Percentiles rank a stretch among this genome's conserved stretches.
phyloP scores from a whole-genome alignment of 2,797 vertebrate genomes.

The Alauda arvensis region DNA sequence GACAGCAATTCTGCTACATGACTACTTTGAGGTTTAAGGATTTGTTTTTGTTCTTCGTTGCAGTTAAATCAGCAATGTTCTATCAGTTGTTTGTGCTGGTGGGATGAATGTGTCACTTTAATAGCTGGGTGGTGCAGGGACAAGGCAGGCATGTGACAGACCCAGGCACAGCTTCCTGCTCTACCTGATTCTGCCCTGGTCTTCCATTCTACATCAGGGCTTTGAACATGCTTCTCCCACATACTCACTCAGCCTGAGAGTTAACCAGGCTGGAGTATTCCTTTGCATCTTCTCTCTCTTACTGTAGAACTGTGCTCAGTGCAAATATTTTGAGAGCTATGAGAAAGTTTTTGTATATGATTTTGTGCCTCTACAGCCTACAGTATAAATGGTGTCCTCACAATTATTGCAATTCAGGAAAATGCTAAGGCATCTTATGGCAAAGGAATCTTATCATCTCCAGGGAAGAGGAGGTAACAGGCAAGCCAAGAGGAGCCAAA shows the following conservation, averaged over 20 bases:
- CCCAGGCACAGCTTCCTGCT: background rate
- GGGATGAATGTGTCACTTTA: background rate
- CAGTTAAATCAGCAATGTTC: background rate
- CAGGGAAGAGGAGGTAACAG: background rate
- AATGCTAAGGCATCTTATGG: background rate
- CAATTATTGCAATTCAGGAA: background rate
- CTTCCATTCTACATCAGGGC: background rate
- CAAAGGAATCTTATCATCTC: background rate
- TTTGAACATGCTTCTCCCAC: background rate
- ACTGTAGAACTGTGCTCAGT: background rate
- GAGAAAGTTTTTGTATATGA: background rate
- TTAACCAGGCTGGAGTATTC: background rate
- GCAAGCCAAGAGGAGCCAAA: background rate
- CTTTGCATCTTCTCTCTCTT: background rate
- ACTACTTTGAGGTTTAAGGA: background rate
- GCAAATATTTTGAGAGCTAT: background rate
- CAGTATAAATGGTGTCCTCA: background rate
- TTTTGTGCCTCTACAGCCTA: background rate
- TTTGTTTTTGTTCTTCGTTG: background rate
- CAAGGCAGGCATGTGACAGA: background rate
- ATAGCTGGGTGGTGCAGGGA: background rate
- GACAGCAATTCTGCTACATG: background rate
- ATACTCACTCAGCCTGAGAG: background rate
- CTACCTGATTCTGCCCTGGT: background rate
- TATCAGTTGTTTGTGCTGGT: background rate